phyloP scores from a whole-genome alignment of 2,113 vertebrate species.

The Coregonus clupeaformis region DNA sequence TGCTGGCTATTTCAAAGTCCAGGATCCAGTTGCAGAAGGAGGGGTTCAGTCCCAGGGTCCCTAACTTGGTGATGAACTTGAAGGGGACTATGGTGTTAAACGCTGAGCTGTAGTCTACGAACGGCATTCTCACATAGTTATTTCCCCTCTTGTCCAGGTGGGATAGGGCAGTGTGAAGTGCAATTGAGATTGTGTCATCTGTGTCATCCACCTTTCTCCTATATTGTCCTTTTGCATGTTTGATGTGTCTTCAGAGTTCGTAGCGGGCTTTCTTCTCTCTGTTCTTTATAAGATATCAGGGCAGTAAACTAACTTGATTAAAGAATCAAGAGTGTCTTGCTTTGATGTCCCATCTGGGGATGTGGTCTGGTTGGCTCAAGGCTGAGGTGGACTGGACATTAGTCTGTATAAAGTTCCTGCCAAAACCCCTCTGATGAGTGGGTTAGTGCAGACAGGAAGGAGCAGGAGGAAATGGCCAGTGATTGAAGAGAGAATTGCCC shows the following conservation, averaged over 20 bases:
- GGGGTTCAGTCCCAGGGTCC: too few relatives aligned
- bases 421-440: constrained; percentile 21
- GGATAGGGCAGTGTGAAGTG: too few relatives aligned
- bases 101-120: too few relatives aligned
- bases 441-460: constrained; percentile 29
- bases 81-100: too few relatives aligned
- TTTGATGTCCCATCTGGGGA: constrained; percentile 48
- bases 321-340: constrained; percentile 19
- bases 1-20: too few relatives aligned
- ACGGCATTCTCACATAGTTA: too few relatives aligned
- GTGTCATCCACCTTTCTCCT: background rate
- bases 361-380: constrained; percentile 48
- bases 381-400: constrained; percentile 29
- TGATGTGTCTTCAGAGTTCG: too few relatives aligned
- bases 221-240: background rate
- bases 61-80: too few relatives aligned
- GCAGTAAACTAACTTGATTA: constrained; percentile 38
- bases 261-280: too few relatives aligned
- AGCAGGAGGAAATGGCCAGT: constrained; percentile 27
- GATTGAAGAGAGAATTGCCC: constrained; percentile 43
- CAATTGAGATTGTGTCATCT: too few relatives aligned
- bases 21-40: too few relatives aligned
- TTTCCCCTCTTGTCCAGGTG: too few relatives aligned
- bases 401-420: constrained; percentile 36
- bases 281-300: background rate